These are phyloP conservation scores for Sycophila texana DNA, from an alignment of 2,888 invertebrate genomes.

Conservation along the genomic window DNA sequence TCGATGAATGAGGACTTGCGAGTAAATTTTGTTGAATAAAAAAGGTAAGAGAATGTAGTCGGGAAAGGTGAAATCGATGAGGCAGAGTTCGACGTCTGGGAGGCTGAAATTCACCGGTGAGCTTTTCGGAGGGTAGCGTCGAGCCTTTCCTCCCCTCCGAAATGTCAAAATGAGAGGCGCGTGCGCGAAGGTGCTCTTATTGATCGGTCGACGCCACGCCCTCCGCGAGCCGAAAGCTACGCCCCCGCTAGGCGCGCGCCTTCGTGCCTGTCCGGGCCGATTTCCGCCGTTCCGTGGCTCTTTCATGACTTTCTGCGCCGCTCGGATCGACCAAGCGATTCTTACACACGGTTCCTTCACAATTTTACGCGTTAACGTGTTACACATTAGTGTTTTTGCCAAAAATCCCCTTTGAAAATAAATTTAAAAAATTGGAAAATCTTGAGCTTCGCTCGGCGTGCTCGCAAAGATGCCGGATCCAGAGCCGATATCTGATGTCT, in stretches of 20 bases:
- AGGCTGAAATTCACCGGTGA: slow-evolving; percentile 25
- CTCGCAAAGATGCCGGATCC: too few species aligned
- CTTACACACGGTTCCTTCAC: too few species aligned
- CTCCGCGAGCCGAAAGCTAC: slow-evolving; percentile 67
- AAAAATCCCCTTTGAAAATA: too few species aligned
- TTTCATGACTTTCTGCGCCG: too few species aligned
- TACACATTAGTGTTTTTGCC: too few species aligned
- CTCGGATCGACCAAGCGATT: too few species aligned
- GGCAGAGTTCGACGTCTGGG: slow-evolving; percentile 39
- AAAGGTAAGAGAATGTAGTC: neutral
- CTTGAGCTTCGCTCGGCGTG: too few species aligned
- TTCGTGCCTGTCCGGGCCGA: slow-evolving; percentile 17
- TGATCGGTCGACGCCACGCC: slow-evolving; percentile 73
- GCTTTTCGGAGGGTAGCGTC: slow-evolving; percentile 34
- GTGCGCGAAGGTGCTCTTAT: slow-evolving; percentile 68
- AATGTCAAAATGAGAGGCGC: slow-evolving; percentile 1
- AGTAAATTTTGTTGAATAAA: neutral
- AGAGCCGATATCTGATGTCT: too few species aligned
- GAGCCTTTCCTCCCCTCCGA: neutral
- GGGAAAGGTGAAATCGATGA: slow-evolving; percentile 52
- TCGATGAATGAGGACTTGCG: neutral
- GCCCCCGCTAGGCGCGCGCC: slow-evolving; percentile 61
- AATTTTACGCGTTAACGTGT: too few species aligned
- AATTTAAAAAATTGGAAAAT: too few species aligned
- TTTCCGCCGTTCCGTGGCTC: neutral